Evolutionary conservation across 64 coral and sea anemone species (phyloP).

Genomic region (Montipora capricornis): DNA sequence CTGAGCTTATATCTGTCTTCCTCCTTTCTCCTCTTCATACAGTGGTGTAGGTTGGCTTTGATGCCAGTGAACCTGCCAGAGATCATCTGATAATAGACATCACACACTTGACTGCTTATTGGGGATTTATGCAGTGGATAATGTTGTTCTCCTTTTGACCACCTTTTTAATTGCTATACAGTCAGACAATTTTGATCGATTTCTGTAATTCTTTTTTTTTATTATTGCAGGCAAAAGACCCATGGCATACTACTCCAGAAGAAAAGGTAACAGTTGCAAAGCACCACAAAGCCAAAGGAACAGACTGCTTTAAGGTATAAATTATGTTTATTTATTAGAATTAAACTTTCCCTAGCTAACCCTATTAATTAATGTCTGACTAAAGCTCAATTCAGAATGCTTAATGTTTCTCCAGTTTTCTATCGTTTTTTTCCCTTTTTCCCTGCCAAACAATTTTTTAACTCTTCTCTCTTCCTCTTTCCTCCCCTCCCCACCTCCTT

Average conservation of each 20-base stretch:
- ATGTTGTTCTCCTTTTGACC: not conserved
- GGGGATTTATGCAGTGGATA: too few relatives aligned
- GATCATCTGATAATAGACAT: too few relatives aligned
- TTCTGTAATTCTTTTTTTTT: not conserved
- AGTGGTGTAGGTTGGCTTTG: too few relatives aligned
- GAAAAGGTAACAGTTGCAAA: conserved; percentile 6
- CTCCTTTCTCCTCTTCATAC: too few relatives aligned
- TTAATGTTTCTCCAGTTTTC: not conserved
- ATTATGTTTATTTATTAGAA: not conserved
- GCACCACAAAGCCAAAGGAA: conserved; percentile 41
- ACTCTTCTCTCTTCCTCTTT: not conserved
- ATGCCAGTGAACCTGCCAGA: too few relatives aligned
- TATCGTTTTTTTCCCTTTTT: not conserved
- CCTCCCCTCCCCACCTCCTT: not conserved
- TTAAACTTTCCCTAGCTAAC: not conserved
- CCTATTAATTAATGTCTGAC: not conserved
- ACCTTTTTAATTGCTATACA: too few relatives aligned
- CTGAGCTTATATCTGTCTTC: too few relatives aligned
- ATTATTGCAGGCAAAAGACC: conserved; percentile 16
- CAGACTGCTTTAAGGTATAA: conserved; percentile 34
- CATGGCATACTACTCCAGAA: conserved; percentile 30
- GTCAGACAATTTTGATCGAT: not conserved
- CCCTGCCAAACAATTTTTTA: not conserved
- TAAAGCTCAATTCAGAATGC: not conserved
- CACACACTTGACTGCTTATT: too few relatives aligned